Conservation (phyloP, 2,797 vertebrate species). For the Choloepus didactylus region DNA sequence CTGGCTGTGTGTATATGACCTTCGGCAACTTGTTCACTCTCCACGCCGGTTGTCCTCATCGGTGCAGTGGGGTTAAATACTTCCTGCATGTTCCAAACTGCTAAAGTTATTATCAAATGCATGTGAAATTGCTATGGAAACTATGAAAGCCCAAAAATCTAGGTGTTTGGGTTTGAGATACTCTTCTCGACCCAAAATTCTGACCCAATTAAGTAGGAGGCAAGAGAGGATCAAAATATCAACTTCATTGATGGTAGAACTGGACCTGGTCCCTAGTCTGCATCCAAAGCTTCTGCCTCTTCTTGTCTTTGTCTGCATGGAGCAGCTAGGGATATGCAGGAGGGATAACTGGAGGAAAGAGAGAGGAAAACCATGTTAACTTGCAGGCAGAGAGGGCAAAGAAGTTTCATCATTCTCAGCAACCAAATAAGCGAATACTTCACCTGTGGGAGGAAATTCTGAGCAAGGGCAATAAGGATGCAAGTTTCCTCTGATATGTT, state of each 20-base stretch:
- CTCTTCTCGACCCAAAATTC: background rate
- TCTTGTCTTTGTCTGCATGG: slow-evolving; percentile 3
- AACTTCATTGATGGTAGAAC: background rate
- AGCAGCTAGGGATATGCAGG: background rate
- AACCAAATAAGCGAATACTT: background rate
- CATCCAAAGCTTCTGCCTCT: background rate
- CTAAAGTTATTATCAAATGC: background rate
- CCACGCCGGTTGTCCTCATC: background rate
- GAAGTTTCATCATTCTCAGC: background rate
- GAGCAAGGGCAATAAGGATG: background rate
- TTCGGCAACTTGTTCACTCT: background rate
- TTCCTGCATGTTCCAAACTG: background rate
- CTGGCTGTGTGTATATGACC: background rate
- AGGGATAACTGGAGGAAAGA: background rate
- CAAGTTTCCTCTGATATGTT: background rate
- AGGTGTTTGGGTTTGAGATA: background rate
- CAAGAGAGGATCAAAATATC: background rate
- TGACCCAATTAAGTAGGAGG: background rate
- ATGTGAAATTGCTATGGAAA: background rate
- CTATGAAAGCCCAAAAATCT: background rate
- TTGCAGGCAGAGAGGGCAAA: background rate
- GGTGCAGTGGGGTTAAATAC: background rate
- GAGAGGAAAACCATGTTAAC: background rate
- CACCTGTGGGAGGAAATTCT: background rate
- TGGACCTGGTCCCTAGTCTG: background rate